Evolutionary conservation across 2,797 vertebrate species (phyloP), one percentile per base, ranked within the genome.

Genomic region (Pygocentrus nattereri): DNA sequence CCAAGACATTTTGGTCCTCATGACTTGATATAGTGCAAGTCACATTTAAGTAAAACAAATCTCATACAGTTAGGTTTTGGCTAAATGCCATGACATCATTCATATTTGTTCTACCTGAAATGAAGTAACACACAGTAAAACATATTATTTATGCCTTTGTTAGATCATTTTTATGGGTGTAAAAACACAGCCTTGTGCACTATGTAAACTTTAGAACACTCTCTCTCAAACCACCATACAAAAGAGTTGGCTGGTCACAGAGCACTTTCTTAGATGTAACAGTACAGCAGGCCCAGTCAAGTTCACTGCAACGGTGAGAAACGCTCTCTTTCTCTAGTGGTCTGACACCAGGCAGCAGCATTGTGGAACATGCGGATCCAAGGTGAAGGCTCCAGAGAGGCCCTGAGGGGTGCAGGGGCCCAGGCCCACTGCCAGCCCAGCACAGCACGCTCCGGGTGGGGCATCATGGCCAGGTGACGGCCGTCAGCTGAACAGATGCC

Each of bases 401-500:
- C 41, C 6, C 93, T 92, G 82, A 96, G 89, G 1, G 89, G 85
- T 23, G 86, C 85, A 0, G 96, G 96, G 21, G 93, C 93, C 96
- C 97, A 98, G 0, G 96, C 91, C 97, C 97, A 98, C 89, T 98
- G 97, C 97, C 97, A 98, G 23, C 89, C 87, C 54, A 96, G 87
- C 68, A 97, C 95, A 5, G 94, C 94, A n/a, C 97, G 93, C 91
- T 98, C 96, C 0, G 97, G 97, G 85, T 98, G 97, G 0, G 97
- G 97, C 97, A 98, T 98, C 90, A 96, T 91, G 65, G 96, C 97
- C 82, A 98, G 88, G 88, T 98, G 97, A 34, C 96, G 94, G 4
- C 97, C 97, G 0, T 98, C 95, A 0, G 47, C 78, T 16, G 97
- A 98, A 87, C 95, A 96, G 49, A 98, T 85, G 0, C 95, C 97